These are phyloP conservation scores for Cranoglanis bouderius DNA, from an alignment of 2,113 vertebrate genomes.

Conservation along the genomic window DNA sequence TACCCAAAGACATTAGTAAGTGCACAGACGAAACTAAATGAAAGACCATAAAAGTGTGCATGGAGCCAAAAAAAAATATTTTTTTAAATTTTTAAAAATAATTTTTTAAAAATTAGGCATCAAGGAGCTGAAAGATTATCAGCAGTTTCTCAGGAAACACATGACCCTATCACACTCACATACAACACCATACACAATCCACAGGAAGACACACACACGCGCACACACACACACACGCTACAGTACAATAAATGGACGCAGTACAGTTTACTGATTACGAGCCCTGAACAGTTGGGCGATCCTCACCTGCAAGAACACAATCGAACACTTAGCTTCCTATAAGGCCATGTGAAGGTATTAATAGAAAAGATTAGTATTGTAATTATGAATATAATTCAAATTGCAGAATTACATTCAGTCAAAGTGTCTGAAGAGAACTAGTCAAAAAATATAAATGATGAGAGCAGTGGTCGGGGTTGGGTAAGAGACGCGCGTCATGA, in stretches of 20 bases:
- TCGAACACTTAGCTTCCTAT: slow-evolving; percentile 14
- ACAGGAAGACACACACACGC: slow-evolving; percentile 40
- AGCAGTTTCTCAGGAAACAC: slow-evolving; percentile 48
- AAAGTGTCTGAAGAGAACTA: slow-evolving; percentile 1
- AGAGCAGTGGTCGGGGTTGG: not conserved
- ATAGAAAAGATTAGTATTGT: slow-evolving; percentile 10
- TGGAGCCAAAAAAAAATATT: slow-evolving; percentile 10
- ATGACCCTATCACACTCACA: slow-evolving; percentile 33
- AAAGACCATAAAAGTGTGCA: slow-evolving; percentile 43
- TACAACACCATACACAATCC: slow-evolving; percentile 41
- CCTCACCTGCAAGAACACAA: slow-evolving; percentile 29
- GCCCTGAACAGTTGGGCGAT: slow-evolving; percentile 22
- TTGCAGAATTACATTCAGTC: slow-evolving; percentile 29
- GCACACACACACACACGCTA: slow-evolving; percentile 45
- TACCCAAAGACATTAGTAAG: slow-evolving; percentile 63
- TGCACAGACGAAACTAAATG: slow-evolving; percentile 49
- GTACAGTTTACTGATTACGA: slow-evolving; percentile 53
- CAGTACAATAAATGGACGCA: slow-evolving; percentile 51
- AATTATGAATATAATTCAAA: slow-evolving; percentile 22
- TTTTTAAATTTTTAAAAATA: not conserved
- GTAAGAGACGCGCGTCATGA: slow-evolving; percentile 39
- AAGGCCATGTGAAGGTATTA: slow-evolving; percentile 37
- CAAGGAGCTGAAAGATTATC: slow-evolving; percentile 48
- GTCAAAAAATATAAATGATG: slow-evolving; percentile 37
- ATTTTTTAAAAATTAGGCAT: slow-evolving; percentile 24